Percentiles rank a stretch among this genome's conserved stretches.
These are phyloP conservation scores for Pocillopora meandrina DNA, from an alignment of 92 coral and sea anemone genomes.

Conservation along the genomic window DNA sequence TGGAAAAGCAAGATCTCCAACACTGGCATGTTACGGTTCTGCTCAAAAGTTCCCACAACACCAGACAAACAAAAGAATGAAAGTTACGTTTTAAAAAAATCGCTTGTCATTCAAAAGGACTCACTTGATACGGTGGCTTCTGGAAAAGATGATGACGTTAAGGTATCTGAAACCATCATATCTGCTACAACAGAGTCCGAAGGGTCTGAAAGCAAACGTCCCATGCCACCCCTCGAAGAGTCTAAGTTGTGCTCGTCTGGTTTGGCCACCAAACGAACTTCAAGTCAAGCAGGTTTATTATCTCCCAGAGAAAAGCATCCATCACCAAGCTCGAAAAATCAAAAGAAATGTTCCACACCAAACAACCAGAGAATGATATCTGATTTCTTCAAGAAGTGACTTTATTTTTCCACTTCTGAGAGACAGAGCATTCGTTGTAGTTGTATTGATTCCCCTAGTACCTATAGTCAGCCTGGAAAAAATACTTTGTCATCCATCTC, in stretches of 20 bases:
- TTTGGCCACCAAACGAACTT: constrained; percentile 22
- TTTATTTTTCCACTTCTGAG: neutral
- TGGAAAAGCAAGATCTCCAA: constrained; percentile 51
- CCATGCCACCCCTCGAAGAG: neutral
- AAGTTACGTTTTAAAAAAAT: constrained; percentile 8
- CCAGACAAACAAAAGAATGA: neutral
- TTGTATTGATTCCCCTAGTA: too few species aligned
- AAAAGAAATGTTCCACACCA: constrained; percentile 19
- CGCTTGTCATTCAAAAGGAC: neutral
- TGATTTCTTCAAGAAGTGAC: constrained; percentile 33
- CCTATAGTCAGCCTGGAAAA: too few species aligned
- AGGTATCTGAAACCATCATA: neutral
- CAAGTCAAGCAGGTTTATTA: constrained; percentile 1
- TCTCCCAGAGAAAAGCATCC: constrained; percentile 26
- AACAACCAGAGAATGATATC: constrained; percentile 39
- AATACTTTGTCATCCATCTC: too few species aligned
- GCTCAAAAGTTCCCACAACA: constrained; percentile 23
- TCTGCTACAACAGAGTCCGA: neutral
- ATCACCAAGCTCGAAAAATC: neutral
- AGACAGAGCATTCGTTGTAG: neutral
- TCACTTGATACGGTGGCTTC: neutral
- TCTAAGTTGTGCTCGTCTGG: neutral
- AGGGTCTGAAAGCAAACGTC: neutral
- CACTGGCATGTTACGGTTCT: constrained; percentile 52
- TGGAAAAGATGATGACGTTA: neutral